A percentile compares a stretch with the other conserved stretches of the same genome.
Conservation (phyloP, 2,888 invertebrate species). For the Drosophila longiperda region DNA sequence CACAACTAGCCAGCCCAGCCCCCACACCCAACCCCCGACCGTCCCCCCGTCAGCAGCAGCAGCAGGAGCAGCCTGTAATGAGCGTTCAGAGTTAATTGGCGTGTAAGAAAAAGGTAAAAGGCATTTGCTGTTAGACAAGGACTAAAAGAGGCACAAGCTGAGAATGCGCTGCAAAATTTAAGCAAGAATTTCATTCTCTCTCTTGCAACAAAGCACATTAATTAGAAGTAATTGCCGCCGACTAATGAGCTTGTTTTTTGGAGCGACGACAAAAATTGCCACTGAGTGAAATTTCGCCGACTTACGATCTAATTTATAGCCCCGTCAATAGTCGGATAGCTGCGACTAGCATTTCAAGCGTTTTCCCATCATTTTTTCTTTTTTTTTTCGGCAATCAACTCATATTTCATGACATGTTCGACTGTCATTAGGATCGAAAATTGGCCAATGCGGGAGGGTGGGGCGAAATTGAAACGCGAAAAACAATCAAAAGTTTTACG, state of each 20-base stretch:
- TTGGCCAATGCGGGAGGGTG: not conserved
- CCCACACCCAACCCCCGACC: not conserved
- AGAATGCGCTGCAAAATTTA: slow-evolving; percentile 58
- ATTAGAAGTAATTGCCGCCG: slow-evolving; percentile 74
- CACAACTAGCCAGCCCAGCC: slow-evolving; percentile 62
- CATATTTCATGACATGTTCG: slow-evolving; percentile 78
- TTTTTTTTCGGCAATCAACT: slow-evolving; percentile 65
- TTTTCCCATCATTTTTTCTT: not conserved
- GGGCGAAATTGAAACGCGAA: slow-evolving; percentile 69
- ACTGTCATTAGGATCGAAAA: slow-evolving; percentile 61
- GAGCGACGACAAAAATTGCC: slow-evolving; percentile 3
- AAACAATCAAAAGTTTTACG: slow-evolving; percentile 75
- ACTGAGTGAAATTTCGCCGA: slow-evolving; percentile 1
- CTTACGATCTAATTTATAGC: slow-evolving; percentile 51
- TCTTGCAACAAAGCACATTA: slow-evolving; percentile 65
- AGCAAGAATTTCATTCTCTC: slow-evolving; percentile 66
- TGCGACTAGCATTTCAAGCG: slow-evolving; percentile 29
- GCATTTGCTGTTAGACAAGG: slow-evolving; percentile 27
- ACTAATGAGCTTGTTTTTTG: slow-evolving; percentile 65
- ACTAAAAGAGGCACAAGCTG: slow-evolving; percentile 10
- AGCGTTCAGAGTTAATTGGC: slow-evolving; percentile 81
- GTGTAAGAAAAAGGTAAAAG: slow-evolving; percentile 69
- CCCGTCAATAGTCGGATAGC: slow-evolving; percentile 43
- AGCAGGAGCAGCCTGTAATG: slow-evolving; percentile 66
- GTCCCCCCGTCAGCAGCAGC: slow-evolving; percentile 29